phyloP scores from a whole-genome alignment of 2,113 vertebrate species.

The Emberiza fucata region DNA sequence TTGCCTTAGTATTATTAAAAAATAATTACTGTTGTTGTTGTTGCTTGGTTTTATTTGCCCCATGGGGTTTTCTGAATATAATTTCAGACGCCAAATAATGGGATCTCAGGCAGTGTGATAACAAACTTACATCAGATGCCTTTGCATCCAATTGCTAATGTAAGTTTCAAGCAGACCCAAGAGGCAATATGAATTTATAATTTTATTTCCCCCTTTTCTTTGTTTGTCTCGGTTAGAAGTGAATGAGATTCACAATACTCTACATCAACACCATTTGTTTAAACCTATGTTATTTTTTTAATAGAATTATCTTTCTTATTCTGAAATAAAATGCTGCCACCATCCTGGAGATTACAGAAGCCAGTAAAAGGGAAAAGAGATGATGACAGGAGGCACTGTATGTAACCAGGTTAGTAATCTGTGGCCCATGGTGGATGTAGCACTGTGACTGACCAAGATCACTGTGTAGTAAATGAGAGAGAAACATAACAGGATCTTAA shows the following conservation, averaged over 20 bases:
- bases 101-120: not conserved
- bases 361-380: not conserved
- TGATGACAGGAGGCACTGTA: not conserved
- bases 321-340: not conserved
- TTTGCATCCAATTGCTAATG: not conserved
- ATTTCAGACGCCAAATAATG: not conserved
- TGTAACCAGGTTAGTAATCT: not conserved
- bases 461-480: not conserved
- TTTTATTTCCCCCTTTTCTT: not conserved
- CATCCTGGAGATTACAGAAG: not conserved
- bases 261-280: not conserved
- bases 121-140: not conserved
- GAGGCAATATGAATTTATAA: not conserved
- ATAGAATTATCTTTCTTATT: not conserved
- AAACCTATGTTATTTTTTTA: not conserved
- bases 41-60: not conserved
- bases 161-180: not conserved
- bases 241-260: not conserved
- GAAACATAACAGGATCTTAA: not conserved
- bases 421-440: rapidly evolving
- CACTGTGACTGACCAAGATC: not conserved
- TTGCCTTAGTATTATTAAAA: not conserved
- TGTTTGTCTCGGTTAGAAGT: not conserved
- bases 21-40: not conserved
- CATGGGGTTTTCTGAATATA: not conserved